Evolutionary conservation across 2,797 vertebrate species (phyloP), one percentile per base, ranked within the genome.

Genomic region (Alosa sapidissima): DNA sequence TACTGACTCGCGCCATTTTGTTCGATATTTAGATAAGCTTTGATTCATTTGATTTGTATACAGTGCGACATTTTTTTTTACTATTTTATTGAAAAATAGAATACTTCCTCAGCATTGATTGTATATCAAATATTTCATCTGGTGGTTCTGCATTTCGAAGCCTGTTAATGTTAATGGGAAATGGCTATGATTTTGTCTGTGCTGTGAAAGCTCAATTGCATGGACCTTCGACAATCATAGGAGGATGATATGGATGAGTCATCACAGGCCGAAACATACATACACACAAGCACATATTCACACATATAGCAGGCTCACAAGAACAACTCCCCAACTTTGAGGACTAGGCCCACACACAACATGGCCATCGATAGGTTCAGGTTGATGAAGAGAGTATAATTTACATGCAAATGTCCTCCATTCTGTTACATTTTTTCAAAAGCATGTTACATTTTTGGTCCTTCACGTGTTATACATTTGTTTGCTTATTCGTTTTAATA

Each of bases 231-330:
- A 47, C 7, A 21, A 21, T 78, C 45, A 47, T 45, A 47, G 41
- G 36, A 78, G 41, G 8, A 16, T 9, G 36, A 78, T 78, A 47
- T 1, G 16, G 41, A 47, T 78, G 72, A 78, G 72, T 78, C 72
- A 78, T 19, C 41, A 45, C 1, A 47, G 72, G 72, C 72, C 7
- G n/a, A 6, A 78, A 75, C 41, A 41, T 10, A 72, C 33, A 65
- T n/a, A n/a, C n/a, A n/a, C n/a, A n/a, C 72, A 85, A 14, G 88
- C 89, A 89, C 87, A 90, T 85, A 84, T 51, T 84, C 83, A 51
- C 3, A 7, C 21, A 75, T 5, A 41, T 33, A 75, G 33, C 72
- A 41, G 41, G 41, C 41, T 78, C 4, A 21, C 60, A n/a, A 65
- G 16, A 47, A 41, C 41, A 41, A 1, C 41, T 41, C 41, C 41